Conservation (phyloP, 2,888 invertebrate genomes). For the Hydrotaea cyrtoneurina region DNA sequence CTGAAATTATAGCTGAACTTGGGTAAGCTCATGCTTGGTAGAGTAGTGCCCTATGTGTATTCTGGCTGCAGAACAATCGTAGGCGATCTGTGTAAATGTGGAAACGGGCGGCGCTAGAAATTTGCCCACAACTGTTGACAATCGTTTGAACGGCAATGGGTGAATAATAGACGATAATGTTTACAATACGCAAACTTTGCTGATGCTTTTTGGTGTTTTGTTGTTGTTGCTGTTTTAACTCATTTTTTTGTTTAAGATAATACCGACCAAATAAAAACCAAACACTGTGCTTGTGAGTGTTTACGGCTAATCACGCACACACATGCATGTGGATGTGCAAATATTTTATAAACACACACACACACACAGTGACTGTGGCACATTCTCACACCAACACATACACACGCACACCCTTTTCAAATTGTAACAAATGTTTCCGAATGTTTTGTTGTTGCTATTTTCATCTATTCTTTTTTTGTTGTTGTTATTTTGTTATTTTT, state of each 20-base stretch:
- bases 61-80: too few relatives aligned
- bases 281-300: neutral
- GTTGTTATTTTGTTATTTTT: slow-evolving; percentile 44
- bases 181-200: slow-evolving; percentile 33
- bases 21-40: too few relatives aligned
- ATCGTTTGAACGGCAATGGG: neutral
- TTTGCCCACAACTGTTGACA: too few relatives aligned
- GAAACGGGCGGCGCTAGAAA: too few relatives aligned
- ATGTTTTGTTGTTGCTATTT: slow-evolving; percentile 16
- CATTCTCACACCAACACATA: too few relatives aligned
- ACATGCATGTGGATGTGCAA: neutral
- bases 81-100: too few relatives aligned
- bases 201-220: neutral
- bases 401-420: slow-evolving; percentile 38
- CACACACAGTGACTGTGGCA: neutral
- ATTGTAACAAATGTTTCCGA: slow-evolving; percentile 50
- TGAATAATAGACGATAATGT: slow-evolving; percentile 26
- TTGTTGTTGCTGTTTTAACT: neutral
- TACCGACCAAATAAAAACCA: slow-evolving; percentile 16
- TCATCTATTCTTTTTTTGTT: slow-evolving; percentile 24
- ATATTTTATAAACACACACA: neutral
- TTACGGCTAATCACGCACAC: slow-evolving; percentile 15
- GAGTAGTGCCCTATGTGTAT: too few relatives aligned
- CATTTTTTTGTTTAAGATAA: slow-evolving; percentile 39
- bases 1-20: too few relatives aligned